These are phyloP conservation scores for Chaetodon auriga DNA, from an alignment of 2,113 vertebrate species.

Conservation along the genomic window DNA sequence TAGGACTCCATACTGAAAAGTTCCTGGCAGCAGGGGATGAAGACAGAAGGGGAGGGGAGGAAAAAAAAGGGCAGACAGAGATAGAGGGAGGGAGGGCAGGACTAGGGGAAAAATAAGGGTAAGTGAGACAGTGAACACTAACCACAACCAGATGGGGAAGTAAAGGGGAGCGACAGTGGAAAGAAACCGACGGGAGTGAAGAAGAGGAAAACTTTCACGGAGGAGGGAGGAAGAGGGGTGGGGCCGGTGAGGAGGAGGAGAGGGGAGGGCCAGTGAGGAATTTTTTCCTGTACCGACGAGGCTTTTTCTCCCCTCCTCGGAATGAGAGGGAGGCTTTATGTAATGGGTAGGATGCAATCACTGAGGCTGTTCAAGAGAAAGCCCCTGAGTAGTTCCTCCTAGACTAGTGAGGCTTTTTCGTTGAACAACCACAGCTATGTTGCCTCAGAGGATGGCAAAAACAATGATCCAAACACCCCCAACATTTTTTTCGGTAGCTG, in stretches of 20 bases:
- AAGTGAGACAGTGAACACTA: slow-evolving; percentile 62
- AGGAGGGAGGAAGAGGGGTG: slow-evolving; percentile 42
- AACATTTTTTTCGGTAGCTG: background rate
- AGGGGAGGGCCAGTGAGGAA: slow-evolving; percentile 65
- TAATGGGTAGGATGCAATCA: slow-evolving; percentile 62
- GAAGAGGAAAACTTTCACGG: slow-evolving; percentile 60
- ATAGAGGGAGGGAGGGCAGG: background rate
- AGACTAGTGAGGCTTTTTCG: slow-evolving; percentile 16
- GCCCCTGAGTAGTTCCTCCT: slow-evolving; percentile 37
- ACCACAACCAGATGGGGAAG: slow-evolving; percentile 78
- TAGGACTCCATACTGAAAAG: slow-evolving; percentile 42
- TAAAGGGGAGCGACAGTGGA: slow-evolving; percentile 54
- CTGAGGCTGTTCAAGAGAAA: slow-evolving; percentile 45
- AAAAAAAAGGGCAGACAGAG: slow-evolving; percentile 18
- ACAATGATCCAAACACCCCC: slow-evolving; percentile 25
- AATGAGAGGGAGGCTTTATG: slow-evolving; percentile 72
- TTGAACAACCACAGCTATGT: slow-evolving; percentile 47
- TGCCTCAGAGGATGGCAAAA: slow-evolving; percentile 4
- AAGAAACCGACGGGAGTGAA: slow-evolving; percentile 49
- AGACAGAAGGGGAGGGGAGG: background rate
- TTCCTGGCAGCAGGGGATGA: slow-evolving; percentile 40
- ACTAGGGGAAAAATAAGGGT: slow-evolving; percentile 24
- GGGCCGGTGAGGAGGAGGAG: slow-evolving; percentile 12
- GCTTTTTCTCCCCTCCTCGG: slow-evolving; percentile 41
- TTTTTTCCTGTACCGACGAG: slow-evolving; percentile 74